Base-by-base conservation (phyloP, 2,888 invertebrate genomes). In the Platycnemis pennipes region DNA sequence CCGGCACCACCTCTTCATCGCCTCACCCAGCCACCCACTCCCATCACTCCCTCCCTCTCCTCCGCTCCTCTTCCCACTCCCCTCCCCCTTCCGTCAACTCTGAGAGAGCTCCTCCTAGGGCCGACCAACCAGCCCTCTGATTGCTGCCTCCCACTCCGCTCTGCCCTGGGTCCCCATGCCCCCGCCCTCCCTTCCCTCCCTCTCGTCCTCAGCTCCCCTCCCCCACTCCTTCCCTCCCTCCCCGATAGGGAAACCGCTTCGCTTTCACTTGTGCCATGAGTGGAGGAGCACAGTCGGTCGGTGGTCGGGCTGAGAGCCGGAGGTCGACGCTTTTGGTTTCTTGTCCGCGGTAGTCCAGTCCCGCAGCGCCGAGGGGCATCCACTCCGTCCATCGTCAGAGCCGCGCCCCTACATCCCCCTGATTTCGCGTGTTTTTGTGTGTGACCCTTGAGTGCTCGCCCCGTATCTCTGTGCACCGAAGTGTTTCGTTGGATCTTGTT, bases 271-370 rank as follows among this genome's bases (percentile, higher is more conserved):
- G 56, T 56, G 37, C 56, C 56, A 89, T 89, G 89, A 89, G 89
- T 89, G 89, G 89, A 56, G 89, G 56, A 89, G 89, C 89, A 69
- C 91, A 91, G 91, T 91, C 91, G 91, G 63, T 91, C 91, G 91
- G 69, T 91, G 63, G 91, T 63, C 91, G 91, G 91, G 63, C 63
- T 63, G 37, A 44, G 22, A 22, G 63, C 63, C 91, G 91, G 91
- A 31, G 63, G 91, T 91, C 91, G 91, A 37, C 16, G 26, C 77
- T 26, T 4, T 77, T 77, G 77, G 26, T 22, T 37, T 77, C 37
- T 77, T 7, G 26, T 37, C 31, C 37, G 31, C 31, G 11, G 37
- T 31, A 7, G 77, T 37, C 37, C 16, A 7, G 77, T 37, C 31
- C 37, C 77, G n/a, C 31, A 31, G 77, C 37, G 0, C 77, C 37